phyloP scores from a whole-genome alignment of 2,797 vertebrate species.

The Sebastes itinus region DNA sequence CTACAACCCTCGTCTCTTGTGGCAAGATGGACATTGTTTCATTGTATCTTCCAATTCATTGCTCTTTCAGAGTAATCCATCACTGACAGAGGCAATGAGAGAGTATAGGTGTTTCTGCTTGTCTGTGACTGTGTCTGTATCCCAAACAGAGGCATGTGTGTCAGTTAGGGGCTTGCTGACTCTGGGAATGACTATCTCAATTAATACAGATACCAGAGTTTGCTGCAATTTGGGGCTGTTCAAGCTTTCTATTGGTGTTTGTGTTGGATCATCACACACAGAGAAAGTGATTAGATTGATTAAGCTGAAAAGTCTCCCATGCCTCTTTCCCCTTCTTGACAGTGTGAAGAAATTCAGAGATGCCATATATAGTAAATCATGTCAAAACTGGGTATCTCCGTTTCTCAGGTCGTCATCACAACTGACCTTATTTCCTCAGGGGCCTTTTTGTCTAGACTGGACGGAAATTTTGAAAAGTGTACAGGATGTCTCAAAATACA shows the following conservation, averaged over 20 bases:
- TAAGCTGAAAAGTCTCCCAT: neutral
- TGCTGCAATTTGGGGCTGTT: constrained; percentile 26
- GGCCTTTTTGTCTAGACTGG: neutral
- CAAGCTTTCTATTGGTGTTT: neutral
- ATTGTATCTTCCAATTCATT: constrained; percentile 44
- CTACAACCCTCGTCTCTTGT: constrained; percentile 29
- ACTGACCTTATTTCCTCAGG: neutral
- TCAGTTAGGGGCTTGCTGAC: constrained; percentile 1
- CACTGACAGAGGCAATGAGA: constrained; percentile 45
- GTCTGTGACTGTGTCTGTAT: constrained; percentile 23
- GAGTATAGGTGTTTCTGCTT: constrained; percentile 9
- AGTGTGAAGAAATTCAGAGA: neutral
- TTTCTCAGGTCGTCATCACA: neutral
- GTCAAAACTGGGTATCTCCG: neutral
- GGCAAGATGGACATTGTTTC: constrained; percentile 31
- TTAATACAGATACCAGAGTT: constrained; percentile 25
- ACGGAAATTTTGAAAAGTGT: constrained; percentile 2
- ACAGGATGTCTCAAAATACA: constrained; percentile 7
- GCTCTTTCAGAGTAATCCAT: constrained; percentile 54
- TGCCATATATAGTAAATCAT: neutral
- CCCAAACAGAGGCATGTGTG: neutral
- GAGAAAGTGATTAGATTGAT: neutral
- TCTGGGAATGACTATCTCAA: constrained; percentile 15
- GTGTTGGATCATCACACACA: neutral
- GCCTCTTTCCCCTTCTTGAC: neutral